Conservation (phyloP, 2,888 invertebrate genomes). For the Thymelicus acteon region DNA sequence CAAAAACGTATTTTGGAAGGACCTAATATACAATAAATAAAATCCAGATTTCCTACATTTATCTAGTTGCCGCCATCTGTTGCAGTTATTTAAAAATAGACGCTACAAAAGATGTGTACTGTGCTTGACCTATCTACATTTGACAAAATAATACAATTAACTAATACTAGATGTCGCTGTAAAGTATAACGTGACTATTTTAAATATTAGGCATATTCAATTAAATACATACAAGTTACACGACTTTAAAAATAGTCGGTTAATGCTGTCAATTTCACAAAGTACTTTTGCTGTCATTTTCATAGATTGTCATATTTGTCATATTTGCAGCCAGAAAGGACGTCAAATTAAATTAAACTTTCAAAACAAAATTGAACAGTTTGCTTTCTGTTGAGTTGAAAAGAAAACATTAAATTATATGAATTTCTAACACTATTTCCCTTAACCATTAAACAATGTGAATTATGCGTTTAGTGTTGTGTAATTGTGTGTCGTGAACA, state of each 20-base stretch:
- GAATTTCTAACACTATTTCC: neutral
- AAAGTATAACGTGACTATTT: constrained; percentile 10
- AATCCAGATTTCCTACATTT: no score
- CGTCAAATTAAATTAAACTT: constrained; percentile 21
- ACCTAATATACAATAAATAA: no score
- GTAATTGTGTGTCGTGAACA: constrained; percentile 45
- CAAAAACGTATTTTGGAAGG: no score
- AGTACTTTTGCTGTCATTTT: neutral
- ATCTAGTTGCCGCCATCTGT: constrained; percentile 11
- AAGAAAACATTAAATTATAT: constrained; percentile 11
- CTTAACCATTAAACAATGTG: constrained; percentile 15
- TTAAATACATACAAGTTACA: neutral
- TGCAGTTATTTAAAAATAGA: neutral
- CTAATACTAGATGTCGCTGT: constrained; percentile 26
- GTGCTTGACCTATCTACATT: no score
- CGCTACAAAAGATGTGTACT: neutral
- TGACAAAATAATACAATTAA: neutral
- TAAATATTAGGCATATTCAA: neutral
- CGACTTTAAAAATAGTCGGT: neutral
- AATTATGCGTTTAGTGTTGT: constrained; percentile 24
- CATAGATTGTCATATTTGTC: neutral
- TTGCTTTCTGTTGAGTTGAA: neutral
- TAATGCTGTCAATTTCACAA: neutral
- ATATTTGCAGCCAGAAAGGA: constrained; percentile 11
- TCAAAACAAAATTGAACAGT: constrained; percentile 2